phyloP scores from a whole-genome alignment of 1,140 invertebrate species.

The Conus ventricosus region DNA sequence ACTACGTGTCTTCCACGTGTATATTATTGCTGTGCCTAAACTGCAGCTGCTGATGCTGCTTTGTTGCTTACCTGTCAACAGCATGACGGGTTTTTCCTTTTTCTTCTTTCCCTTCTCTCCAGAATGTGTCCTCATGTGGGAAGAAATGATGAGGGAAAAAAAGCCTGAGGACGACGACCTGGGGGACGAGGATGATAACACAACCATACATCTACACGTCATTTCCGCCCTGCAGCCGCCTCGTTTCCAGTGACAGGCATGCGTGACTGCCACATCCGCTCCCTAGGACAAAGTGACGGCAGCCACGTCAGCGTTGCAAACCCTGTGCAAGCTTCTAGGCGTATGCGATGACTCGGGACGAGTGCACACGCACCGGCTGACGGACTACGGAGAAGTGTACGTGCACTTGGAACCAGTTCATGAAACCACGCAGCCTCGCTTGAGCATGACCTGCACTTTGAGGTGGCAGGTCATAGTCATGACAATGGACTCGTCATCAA shows the following conservation, averaged over 20 bases:
- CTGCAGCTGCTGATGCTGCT: too few species aligned
- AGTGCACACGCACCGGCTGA: constrained; percentile 25
- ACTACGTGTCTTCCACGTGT: too few species aligned
- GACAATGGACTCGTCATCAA: neutral
- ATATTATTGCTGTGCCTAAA: too few species aligned
- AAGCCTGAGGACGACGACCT: neutral
- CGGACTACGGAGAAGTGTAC: constrained; percentile 31
- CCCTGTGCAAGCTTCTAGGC: constrained; percentile 2
- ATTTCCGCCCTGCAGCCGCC: constrained; percentile 21
- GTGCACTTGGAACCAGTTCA: constrained; percentile 26
- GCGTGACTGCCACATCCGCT: constrained; percentile 22
- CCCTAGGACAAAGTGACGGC: constrained; percentile 19
- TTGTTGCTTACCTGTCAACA: too few species aligned
- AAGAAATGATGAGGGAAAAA: neutral
- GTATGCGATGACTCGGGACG: constrained; percentile 18
- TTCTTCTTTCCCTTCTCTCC: neutral
- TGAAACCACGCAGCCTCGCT: neutral
- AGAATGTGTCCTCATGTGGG: constrained; percentile 25
- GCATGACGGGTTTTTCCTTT: too few species aligned
- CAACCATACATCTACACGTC: constrained; percentile 18
- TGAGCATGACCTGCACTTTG: constrained; percentile 31
- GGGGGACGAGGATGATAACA: neutral
- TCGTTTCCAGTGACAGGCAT: constrained; percentile 26
- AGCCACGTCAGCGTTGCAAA: constrained; percentile 12
- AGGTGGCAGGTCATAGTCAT: neutral